A percentile compares a stretch with the other conserved stretches of the same genome.
phyloP scores from a whole-genome alignment of 2,113 vertebrate species.

The Thryonomys swinderianus region DNA sequence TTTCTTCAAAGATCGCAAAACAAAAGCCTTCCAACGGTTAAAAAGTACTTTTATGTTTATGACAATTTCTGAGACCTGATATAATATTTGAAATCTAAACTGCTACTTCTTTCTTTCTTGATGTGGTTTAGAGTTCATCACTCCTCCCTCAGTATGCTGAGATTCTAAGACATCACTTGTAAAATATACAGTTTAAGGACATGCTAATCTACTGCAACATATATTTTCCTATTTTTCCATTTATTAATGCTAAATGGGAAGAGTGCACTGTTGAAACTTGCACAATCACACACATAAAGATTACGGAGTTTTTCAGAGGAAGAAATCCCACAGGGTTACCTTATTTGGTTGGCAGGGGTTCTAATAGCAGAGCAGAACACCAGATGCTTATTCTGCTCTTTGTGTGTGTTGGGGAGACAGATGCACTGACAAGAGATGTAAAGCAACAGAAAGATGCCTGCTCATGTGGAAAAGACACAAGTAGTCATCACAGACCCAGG shows the following conservation, averaged over 20 bases:
- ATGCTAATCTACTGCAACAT: neutral
- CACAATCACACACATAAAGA: neutral
- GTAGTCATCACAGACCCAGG: neutral
- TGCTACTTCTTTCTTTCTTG: neutral
- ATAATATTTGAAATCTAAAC: neutral
- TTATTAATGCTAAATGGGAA: neutral
- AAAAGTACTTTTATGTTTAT: neutral
- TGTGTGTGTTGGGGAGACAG: neutral
- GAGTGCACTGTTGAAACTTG: neutral
- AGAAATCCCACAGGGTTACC: neutral
- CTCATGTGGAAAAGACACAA: neutral
- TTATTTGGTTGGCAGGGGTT: too few species aligned
- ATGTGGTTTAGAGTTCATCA: neutral
- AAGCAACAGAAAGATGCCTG: neutral
- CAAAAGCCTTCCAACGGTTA: neutral
- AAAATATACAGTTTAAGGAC: neutral
- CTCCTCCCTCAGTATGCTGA: neutral
- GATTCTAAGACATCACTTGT: neutral
- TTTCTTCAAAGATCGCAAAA: neutral
- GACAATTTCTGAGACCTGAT: neutral
- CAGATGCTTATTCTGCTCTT: neutral
- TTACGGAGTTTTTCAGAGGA: neutral
- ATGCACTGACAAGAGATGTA: neutral
- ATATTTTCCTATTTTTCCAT: neutral
- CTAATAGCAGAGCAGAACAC: neutral